Conservation (phyloP, 2,888 invertebrate species). For the Xestoiulus laeticollis region DNA sequence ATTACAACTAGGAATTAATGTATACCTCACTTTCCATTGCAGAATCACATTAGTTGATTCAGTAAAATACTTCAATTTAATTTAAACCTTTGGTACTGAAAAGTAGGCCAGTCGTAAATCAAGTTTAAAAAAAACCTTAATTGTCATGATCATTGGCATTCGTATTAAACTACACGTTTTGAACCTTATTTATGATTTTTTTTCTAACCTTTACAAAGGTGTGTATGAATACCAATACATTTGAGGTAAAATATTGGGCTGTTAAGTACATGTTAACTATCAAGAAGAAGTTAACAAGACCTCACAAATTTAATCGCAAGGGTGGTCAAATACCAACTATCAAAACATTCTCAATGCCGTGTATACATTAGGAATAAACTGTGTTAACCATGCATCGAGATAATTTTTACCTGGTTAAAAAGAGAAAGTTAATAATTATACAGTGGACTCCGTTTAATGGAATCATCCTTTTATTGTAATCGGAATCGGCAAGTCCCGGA, state of each 20-base stretch:
- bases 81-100: background rate
- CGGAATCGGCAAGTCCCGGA: too few species aligned
- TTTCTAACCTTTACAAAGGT: background rate
- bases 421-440: too few species aligned
- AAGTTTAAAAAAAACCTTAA: background rate
- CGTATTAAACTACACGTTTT: background rate
- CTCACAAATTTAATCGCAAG: background rate
- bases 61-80: background rate
- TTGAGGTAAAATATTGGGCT: background rate
- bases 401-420: too few species aligned
- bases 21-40: background rate
- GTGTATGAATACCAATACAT: background rate
- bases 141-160: background rate
- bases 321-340: background rate
- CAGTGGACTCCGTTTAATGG: too few species aligned
- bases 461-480: too few species aligned
- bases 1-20: background rate
- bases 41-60: background rate
- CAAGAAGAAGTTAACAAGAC: background rate
- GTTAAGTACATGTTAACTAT: background rate
- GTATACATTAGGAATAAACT: background rate
- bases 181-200: background rate
- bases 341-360: background rate
- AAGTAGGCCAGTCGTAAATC: constrained; percentile 24
- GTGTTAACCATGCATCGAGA: background rate